phyloP scores from a whole-genome alignment of 2,113 vertebrate genomes.

The Chrysemys picta region DNA sequence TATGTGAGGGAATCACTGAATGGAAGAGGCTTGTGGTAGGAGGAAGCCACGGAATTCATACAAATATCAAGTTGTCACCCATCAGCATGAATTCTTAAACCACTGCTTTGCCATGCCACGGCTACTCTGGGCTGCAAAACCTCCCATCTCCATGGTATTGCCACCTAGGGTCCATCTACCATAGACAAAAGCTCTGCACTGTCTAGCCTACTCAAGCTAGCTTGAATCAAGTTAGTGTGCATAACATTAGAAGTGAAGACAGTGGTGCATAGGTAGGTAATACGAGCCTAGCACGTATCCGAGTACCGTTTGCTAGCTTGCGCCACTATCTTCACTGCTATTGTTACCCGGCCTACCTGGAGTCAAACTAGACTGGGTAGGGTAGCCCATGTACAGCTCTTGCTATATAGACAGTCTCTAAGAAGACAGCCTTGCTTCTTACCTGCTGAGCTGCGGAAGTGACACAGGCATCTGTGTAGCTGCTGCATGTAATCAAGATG shows the following conservation, averaged over 20 bases:
- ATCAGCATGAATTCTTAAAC: not conserved
- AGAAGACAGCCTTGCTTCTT: not conserved
- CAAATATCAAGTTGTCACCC: not conserved
- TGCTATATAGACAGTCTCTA: not conserved
- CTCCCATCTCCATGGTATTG: no score
- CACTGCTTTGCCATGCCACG: no score
- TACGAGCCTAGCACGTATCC: not conserved
- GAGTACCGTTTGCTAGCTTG: not conserved
- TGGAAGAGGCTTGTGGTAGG: not conserved
- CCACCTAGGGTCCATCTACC: not conserved
- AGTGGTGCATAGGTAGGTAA: not conserved
- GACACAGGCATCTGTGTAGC: not conserved
- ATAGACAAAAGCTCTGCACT: no score
- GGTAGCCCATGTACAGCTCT: not conserved
- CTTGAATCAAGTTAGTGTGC: no score
- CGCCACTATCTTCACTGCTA: not conserved
- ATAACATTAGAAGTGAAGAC: no score
- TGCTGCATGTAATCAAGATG: not conserved
- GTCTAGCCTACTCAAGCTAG: no score
- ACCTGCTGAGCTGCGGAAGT: not conserved
- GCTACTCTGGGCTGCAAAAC: not conserved
- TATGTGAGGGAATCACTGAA: not conserved
- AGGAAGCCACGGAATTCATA: not conserved
- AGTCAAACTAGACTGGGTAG: not conserved
- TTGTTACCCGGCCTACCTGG: not conserved